phyloP scores from a whole-genome alignment of 2,797 vertebrate species.

The Xiphorhynchus erythropygius region DNA sequence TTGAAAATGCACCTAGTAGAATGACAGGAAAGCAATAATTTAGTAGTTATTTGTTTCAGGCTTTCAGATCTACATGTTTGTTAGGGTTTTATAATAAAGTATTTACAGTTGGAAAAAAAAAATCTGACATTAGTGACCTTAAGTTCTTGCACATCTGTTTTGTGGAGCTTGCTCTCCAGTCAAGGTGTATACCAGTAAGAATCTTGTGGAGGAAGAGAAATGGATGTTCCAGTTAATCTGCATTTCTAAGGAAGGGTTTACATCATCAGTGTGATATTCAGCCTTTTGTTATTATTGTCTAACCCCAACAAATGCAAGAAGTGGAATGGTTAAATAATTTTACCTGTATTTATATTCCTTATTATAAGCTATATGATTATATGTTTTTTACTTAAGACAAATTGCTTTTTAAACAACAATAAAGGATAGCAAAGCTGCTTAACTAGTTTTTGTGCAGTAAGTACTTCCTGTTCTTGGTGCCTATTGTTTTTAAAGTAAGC shows the following conservation, averaged over 20 bases:
- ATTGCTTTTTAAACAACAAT: background rate
- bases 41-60: background rate
- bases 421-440: background rate
- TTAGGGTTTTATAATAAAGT: background rate
- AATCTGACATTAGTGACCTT: background rate
- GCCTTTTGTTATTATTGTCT: background rate
- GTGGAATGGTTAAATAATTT: background rate
- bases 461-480: background rate
- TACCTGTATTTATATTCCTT: background rate
- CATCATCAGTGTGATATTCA: background rate
- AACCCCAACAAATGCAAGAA: background rate
- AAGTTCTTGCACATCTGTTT: background rate
- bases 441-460: background rate
- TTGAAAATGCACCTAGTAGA: background rate
- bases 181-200: background rate
- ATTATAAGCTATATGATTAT: background rate
- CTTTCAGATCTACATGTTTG: background rate
- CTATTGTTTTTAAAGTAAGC: slow-evolving; percentile 21
- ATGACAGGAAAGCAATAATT: background rate
- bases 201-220: background rate
- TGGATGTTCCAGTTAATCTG: background rate
- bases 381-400: background rate
- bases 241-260: background rate
- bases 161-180: background rate
- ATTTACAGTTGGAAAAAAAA: background rate